Evolutionary conservation across 2,797 vertebrate genomes (phyloP), one percentile per base, ranked within the genome.

Genomic region (Otus scops): DNA sequence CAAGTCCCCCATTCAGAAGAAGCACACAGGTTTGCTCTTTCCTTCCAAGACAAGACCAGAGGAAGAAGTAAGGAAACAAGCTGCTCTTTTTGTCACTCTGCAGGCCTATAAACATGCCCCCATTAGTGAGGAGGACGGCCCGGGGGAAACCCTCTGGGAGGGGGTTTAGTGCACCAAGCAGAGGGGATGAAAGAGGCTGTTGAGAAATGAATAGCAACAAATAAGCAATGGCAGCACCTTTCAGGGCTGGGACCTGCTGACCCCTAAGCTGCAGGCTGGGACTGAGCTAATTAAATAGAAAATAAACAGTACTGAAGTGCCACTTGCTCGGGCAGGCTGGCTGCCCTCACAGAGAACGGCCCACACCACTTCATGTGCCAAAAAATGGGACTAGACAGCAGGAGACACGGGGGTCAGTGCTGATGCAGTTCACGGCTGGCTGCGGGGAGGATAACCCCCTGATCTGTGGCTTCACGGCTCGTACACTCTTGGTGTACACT

Each of bases 401-500:
- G 53, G 34, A 67, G 43, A 61, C 13, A 3, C 0, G 2, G 57
- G 57, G 57, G 18, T 32, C 0, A 3, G 34, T 47, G 69, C n/a
- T 0, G 6, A 28, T 19, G 70, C 59, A 4, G 1, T 6, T 32
- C 54, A 6, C 4, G 32, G 53, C 76, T 75, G 41, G 39, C 24
- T 2, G 1, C 1, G 3, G 34, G 59, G 34, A 71, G 9, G 16
- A 34, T 27, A 30, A 45, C 13, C 9, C 39, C n/a, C 34, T 0
- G 0, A 17, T 65, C 60, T 74, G 53, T 0, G 1, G 60, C 13
- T n/a, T 41, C 13, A 2, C 1, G 28, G 28, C 48, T 17, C 1
- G 0, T 20, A 16, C 0, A 2, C 30, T 27, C n/a, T 18, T 2
- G 6, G 27, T 22, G 51, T 11, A 2, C 2, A 20, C 15, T 59